Percentiles rank a stretch among this genome's conserved stretches.
Conservation (phyloP, 2,113 vertebrate genomes). For the Neodon shergylaensis region DNA sequence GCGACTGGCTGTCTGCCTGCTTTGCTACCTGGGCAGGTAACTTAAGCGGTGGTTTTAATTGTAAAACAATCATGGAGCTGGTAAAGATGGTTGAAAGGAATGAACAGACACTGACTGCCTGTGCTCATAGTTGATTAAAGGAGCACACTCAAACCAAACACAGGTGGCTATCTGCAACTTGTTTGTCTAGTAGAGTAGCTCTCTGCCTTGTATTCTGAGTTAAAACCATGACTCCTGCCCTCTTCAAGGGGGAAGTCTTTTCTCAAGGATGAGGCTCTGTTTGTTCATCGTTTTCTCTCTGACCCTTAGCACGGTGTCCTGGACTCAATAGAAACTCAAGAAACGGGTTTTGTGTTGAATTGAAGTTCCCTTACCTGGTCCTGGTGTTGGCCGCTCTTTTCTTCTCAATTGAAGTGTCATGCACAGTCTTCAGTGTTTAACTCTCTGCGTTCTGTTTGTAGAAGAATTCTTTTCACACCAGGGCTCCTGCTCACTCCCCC, state of each 20-base stretch:
- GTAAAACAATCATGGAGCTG: neutral
- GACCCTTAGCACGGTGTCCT: neutral
- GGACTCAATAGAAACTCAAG: neutral
- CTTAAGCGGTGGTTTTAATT: neutral
- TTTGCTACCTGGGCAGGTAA: neutral
- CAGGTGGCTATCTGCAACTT: neutral
- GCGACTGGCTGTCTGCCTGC: neutral
- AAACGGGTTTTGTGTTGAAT: constrained; percentile 12
- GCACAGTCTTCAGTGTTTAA: neutral
- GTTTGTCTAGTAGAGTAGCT: neutral
- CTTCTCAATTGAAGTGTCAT: constrained; percentile 13
- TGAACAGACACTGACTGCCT: neutral
- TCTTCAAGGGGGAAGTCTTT: neutral
- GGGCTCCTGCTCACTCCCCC: neutral
- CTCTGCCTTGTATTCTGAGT: neutral
- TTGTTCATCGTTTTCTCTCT: neutral
- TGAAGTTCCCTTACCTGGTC: neutral
- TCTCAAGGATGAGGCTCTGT: neutral
- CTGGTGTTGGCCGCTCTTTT: neutral
- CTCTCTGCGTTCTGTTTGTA: constrained; percentile 16
- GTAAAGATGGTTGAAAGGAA: neutral
- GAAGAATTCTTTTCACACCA: neutral
- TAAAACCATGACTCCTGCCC: neutral
- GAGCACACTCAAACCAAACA: neutral
- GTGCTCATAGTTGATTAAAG: neutral